Percentiles rank a stretch among this genome's conserved stretches.
phyloP scores from a whole-genome alignment of 2,113 vertebrate species.

The Ovis aries region DNA sequence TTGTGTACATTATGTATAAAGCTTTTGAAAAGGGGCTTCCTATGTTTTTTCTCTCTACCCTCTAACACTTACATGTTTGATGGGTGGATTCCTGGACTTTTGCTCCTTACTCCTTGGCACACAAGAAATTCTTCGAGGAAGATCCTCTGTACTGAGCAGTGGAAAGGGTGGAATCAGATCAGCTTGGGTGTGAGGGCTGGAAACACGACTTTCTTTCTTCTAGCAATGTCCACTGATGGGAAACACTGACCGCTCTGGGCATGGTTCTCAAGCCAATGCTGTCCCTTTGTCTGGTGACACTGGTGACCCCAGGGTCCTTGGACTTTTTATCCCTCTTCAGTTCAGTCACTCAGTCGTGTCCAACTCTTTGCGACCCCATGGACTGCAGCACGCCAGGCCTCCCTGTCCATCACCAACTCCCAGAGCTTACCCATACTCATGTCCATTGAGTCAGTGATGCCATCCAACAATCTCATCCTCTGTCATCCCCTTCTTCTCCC shows the following conservation, averaged over 20 bases:
- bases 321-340: neutral
- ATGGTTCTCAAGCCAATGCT: fast-evolving
- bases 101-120: neutral
- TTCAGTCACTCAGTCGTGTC: fast-evolving
- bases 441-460: neutral
- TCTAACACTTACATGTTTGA: neutral
- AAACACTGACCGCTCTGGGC: neutral
- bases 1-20: neutral
- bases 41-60: neutral
- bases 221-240: neutral
- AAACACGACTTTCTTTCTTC: neutral
- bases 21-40: neutral
- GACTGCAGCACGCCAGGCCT: fast-evolving
- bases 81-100: neutral
- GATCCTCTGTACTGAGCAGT: neutral
- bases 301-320: fast-evolving
- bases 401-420: neutral
- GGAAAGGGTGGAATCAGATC: fast-evolving
- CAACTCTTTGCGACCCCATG: neutral
- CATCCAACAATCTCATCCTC: neutral
- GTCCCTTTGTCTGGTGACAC: neutral
- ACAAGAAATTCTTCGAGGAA: neutral
- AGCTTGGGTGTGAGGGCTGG: fast-evolving
- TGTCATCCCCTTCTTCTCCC: neutral
- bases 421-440: neutral